phyloP scores from a whole-genome alignment of 2,888 invertebrate species.

The Antheraea assamensis region DNA sequence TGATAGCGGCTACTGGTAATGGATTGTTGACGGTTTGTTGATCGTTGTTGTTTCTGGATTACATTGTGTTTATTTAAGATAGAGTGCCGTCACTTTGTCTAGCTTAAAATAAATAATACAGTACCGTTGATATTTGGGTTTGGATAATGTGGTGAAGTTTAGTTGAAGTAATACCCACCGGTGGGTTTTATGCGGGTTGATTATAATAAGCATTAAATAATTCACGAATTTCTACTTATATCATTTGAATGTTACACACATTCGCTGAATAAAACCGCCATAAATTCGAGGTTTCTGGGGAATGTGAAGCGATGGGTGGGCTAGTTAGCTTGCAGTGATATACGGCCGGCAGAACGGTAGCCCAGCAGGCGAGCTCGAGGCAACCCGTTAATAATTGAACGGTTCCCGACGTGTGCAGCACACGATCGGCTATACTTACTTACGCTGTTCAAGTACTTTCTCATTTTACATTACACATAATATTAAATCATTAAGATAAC shows the following conservation, averaged over 20 bases:
- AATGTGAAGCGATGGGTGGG: not conserved
- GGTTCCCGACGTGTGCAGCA: not conserved
- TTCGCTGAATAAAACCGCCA: not conserved
- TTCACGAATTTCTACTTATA: not conserved
- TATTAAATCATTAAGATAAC: not conserved
- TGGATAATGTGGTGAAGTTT: not conserved
- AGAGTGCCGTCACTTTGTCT: too few species aligned
- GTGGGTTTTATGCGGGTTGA: not conserved
- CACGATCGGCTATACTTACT: not conserved
- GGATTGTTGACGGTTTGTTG: too few species aligned
- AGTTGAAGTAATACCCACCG: not conserved
- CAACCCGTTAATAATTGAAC: not conserved
- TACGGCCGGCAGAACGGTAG: not conserved
- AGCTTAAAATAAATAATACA: too few species aligned
- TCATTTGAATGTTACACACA: not conserved
- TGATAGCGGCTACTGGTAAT: too few species aligned
- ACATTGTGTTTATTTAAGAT: too few species aligned
- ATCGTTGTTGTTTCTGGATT: too few species aligned
- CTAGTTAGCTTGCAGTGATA: not conserved
- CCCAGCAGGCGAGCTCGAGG: not conserved
- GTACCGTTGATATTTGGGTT: not conserved
- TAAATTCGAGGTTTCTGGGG: not conserved
- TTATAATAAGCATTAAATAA: not conserved
- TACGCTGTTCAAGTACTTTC: not conserved
- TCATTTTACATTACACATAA: not conserved